A percentile compares a stretch with the other conserved stretches of the same genome.
phyloP scores from a whole-genome alignment of 2,113 vertebrate species.

The Alethe diademata region DNA sequence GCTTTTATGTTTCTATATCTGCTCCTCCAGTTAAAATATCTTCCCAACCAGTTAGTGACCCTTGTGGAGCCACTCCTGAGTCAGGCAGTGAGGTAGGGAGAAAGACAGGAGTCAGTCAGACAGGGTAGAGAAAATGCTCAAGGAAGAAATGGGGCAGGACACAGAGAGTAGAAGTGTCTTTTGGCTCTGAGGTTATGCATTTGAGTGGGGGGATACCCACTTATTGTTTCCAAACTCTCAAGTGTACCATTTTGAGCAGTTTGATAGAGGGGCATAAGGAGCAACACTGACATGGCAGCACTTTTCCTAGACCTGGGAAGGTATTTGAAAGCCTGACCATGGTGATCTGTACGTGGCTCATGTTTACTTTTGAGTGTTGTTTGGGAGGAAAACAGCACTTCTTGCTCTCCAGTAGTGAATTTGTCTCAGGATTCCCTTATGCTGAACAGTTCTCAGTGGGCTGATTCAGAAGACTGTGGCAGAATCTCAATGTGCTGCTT shows the following conservation, averaged over 20 bases:
- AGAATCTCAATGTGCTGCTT: background rate
- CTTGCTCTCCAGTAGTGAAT: background rate
- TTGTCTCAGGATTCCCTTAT: background rate
- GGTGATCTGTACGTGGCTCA: background rate
- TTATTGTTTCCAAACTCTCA: background rate
- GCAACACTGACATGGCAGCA: background rate
- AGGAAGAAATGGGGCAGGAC: background rate
- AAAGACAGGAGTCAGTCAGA: background rate
- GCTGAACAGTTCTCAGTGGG: background rate
- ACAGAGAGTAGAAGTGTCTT: background rate
- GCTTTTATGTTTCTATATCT: background rate
- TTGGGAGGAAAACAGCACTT: background rate
- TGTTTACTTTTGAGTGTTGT: background rate
- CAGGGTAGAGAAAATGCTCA: background rate
- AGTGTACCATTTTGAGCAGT: background rate
- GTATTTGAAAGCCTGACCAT: background rate
- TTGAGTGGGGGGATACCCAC: background rate
- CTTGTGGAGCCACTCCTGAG: background rate
- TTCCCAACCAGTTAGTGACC: background rate
- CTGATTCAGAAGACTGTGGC: background rate
- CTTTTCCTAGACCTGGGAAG: background rate
- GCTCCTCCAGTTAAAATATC: background rate
- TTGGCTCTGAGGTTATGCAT: background rate
- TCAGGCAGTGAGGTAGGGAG: background rate
- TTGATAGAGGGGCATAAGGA: background rate